Conservation (phyloP, 2,888 invertebrate genomes). For the Apamea monoglypha region DNA sequence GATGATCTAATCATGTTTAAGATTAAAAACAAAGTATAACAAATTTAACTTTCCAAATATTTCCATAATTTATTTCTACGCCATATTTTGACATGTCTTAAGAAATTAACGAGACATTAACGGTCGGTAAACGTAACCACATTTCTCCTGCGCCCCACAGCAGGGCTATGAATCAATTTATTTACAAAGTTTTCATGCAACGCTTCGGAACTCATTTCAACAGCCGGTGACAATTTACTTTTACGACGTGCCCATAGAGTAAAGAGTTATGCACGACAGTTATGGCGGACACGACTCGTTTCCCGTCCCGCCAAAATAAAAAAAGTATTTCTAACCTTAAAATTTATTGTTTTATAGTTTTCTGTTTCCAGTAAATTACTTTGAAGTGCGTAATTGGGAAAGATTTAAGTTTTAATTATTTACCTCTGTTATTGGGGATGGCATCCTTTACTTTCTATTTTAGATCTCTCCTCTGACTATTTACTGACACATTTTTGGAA, state of each 20-base stretch:
- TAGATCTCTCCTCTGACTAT: too few species aligned
- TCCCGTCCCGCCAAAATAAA: constrained; percentile 82
- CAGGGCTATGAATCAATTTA: constrained; percentile 84
- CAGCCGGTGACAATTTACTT: constrained; percentile 90
- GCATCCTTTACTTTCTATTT: constrained; percentile 13
- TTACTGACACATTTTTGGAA: not conserved
- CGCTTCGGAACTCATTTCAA: constrained; percentile 78
- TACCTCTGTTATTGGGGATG: constrained; percentile 5
- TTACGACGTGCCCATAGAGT: constrained; percentile 86
- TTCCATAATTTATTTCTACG: constrained; percentile 29
- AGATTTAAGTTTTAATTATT: constrained; percentile 53
- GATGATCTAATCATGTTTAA: constrained; percentile 24
- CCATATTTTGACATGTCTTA: constrained; percentile 60
- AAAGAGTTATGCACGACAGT: constrained; percentile 90
- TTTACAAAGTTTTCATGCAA: constrained; percentile 78
- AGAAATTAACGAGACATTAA: constrained; percentile 74
- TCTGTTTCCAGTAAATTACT: constrained; percentile 73
- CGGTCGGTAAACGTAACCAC: constrained; percentile 81
- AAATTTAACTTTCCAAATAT: constrained; percentile 22
- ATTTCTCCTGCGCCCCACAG: constrained; percentile 77
- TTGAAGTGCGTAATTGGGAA: constrained; percentile 59
- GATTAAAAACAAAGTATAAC: constrained; percentile 11
- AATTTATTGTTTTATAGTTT: constrained; percentile 68
- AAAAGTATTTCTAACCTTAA: constrained; percentile 59
- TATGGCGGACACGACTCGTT: constrained; percentile 86